Evolutionary conservation across 2,113 vertebrate species (phyloP), one percentile per base, ranked within the genome.

Genomic region (Poecile atricapillus): DNA sequence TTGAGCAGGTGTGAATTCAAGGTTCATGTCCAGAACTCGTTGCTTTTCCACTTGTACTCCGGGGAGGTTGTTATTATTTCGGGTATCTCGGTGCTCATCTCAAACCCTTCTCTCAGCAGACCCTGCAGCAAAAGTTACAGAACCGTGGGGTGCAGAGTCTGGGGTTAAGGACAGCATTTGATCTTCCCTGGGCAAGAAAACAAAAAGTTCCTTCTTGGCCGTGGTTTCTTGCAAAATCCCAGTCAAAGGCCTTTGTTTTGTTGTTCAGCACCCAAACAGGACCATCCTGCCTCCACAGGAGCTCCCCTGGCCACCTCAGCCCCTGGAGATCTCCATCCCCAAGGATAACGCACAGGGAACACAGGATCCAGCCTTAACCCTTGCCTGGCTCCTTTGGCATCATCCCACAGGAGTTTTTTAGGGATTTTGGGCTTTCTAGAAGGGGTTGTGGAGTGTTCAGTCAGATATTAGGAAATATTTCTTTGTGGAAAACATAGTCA

Each of bases 181-280:
- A 25, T 65, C 9, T 50, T 58, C 11, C 11, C 1, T 13, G 16
- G 31, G 39, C 17, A 25, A 31, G 35, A 18, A 59, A 43, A 27
- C 13, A 7, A 35, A 23, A 31, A 27, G 5, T 9, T 43, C 27
- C 59, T 80, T 49, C 20, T 15, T 14, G 65, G 47, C 47, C 0
- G 0, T 12, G 27, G 22, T 23, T 64, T 39, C n/a, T 56, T 41
- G 27, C 50, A 22, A 22, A 56, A 35, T 31, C 31, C 7, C 0
- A 0, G 31, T 28, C 43, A 7, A 1, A 18, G 31, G 56, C 1
- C 2, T 33, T 37, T 14, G 47, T 47, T 35, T 17, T 5, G 30
- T 17, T 11, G 47, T 5, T 30, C 20, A 63, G 55, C 56, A n/a
- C 30, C 41, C n/a, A 55, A 14, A 1, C 13, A 41, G 75, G 20